Evolutionary conservation across 1,140 invertebrate species (phyloP).

Genomic region (Hycleus cichorii): DNA sequence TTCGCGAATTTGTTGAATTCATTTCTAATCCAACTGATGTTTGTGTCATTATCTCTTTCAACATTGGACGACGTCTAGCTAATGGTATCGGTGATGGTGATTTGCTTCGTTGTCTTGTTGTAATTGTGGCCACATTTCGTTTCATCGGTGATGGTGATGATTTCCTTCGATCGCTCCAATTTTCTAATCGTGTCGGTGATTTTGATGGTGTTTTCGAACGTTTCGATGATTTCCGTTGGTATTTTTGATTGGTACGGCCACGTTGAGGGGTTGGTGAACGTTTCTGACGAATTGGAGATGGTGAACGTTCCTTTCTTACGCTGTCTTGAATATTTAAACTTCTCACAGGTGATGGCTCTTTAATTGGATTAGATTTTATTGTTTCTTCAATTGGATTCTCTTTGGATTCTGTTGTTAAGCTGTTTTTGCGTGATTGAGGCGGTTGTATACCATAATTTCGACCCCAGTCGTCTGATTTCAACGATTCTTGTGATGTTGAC

Average conservation of each 20-base stretch:
- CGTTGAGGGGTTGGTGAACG: constrained; percentile 1
- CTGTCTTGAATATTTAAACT: too few species aligned
- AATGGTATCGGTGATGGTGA: constrained; percentile 10
- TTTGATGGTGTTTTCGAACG: constrained; percentile 22
- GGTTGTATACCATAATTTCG: too few species aligned
- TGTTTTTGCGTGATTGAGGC: neutral
- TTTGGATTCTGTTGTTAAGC: neutral
- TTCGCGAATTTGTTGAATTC: constrained; percentile 9
- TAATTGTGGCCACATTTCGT: neutral
- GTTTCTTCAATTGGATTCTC: too few species aligned
- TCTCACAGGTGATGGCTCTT: too few species aligned
- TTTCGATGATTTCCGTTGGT: constrained; percentile 8
- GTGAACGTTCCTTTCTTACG: too few species aligned
- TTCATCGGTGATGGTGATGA: constrained; percentile 22
- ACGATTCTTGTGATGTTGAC: too few species aligned
- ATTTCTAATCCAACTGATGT: constrained; percentile 30
- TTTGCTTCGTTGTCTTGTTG: neutral
- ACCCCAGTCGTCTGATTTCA: too few species aligned
- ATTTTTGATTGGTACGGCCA: neutral
- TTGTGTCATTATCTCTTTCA: constrained; percentile 38
- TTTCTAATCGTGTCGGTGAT: constrained; percentile 13
- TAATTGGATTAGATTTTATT: too few species aligned
- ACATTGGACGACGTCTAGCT: constrained; percentile 20
- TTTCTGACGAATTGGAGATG: neutral
- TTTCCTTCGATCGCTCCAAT: constrained; percentile 13